Conservation (phyloP, 1,140 invertebrate species). For the Phthorimaea operculella region DNA sequence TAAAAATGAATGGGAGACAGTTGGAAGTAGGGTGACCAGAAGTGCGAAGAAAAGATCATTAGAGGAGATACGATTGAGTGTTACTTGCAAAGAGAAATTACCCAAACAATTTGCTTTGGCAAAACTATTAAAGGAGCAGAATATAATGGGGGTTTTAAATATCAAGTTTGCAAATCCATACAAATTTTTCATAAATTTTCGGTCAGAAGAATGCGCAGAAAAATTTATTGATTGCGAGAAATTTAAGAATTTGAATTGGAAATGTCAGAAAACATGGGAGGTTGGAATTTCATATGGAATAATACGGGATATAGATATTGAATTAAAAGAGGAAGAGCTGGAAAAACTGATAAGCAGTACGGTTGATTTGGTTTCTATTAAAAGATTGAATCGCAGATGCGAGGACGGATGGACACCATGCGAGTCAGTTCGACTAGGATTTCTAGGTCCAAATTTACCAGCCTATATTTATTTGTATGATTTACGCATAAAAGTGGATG, state of each 20-base stretch:
- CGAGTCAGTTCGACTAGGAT: conserved; percentile 21
- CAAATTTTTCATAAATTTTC: conserved; percentile 15
- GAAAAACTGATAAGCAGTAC: background rate
- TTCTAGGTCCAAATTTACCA: conserved; percentile 17
- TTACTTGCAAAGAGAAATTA: conserved; percentile 7
- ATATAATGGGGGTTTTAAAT: conserved; percentile 14
- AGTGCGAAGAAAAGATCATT: conserved; percentile 1
- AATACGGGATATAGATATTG: conserved; percentile 18
- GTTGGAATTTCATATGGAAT: conserved; percentile 16
- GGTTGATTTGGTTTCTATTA: conserved; percentile 12
- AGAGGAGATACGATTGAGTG: background rate
- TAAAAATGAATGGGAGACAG: background rate
- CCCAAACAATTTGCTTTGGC: conserved; percentile 24
- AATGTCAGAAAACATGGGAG: conserved; percentile 13
- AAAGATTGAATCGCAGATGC: conserved; percentile 16
- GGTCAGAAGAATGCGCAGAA: conserved; percentile 12
- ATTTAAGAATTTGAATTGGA: conserved; percentile 11
- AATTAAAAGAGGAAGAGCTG: conserved; percentile 11
- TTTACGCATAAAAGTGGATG: conserved; percentile 12
- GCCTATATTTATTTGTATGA: conserved; percentile 15
- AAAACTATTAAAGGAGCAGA: conserved; percentile 17
- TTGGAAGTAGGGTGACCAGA: background rate
- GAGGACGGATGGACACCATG: conserved; percentile 18
- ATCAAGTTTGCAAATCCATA: conserved; percentile 25
- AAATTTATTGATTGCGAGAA: conserved; percentile 11